These are phyloP conservation scores for Sebastes diaconus DNA, from an alignment of 2,797 vertebrate species.

Conservation along the genomic window DNA sequence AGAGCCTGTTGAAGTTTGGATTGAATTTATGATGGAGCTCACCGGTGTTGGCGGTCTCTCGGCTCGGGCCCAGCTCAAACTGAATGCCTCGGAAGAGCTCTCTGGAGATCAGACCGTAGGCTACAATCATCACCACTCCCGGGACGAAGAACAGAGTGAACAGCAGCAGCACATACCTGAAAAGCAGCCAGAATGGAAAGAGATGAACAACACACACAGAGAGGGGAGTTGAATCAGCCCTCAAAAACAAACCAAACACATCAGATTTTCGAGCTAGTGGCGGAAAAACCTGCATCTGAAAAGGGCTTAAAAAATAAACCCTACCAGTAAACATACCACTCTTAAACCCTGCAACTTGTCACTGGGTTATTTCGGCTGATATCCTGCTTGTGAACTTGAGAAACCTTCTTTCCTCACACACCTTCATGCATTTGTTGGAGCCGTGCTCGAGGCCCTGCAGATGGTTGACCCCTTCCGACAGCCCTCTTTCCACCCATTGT, in stretches of 20 bases:
- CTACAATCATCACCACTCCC: constrained; percentile 90
- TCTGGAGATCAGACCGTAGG: constrained; percentile 93
- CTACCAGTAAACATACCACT: not conserved
- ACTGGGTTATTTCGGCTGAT: not conserved
- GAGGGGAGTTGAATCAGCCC: not conserved
- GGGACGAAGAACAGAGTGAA: constrained; percentile 91
- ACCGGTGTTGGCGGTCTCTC: constrained; percentile 78
- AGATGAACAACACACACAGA: not conserved
- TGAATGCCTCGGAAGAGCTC: constrained; percentile 93
- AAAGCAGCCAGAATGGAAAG: constrained; percentile 21
- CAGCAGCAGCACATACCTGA: constrained; percentile 92
- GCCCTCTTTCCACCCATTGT: not conserved
- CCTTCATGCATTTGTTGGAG: not conserved
- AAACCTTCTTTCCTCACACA: not conserved
- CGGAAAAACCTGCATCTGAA: not conserved
- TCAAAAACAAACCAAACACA: not conserved
- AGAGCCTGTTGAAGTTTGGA: constrained; percentile 2
- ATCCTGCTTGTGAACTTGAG: not conserved
- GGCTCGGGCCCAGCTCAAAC: constrained; percentile 86
- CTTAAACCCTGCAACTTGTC: not conserved
- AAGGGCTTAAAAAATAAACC: not conserved
- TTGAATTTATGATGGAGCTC: constrained; percentile 49
- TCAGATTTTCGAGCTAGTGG: not conserved
- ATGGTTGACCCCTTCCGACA: not conserved
- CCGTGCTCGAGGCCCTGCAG: constrained; percentile 1